Evolutionary conservation across 2,888 invertebrate genomes (phyloP).

Genomic region (Caenorhabditis sp.): DNA sequence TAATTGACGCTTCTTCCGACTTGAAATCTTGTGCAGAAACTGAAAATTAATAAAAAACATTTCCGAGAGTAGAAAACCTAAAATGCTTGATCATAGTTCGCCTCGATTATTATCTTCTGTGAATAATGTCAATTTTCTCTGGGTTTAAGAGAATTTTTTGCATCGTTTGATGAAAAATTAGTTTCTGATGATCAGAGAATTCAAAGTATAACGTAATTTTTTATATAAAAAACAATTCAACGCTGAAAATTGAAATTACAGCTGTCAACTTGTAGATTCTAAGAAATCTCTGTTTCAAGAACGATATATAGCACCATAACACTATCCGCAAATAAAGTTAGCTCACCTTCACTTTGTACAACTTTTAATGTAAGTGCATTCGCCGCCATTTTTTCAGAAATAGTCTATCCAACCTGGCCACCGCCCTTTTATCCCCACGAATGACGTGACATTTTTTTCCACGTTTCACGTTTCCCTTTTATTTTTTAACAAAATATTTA

Average conservation of each 20-base stretch:
- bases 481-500: background rate
- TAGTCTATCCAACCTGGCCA: background rate
- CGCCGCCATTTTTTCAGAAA: conserved; percentile 20
- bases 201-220: too few species aligned
- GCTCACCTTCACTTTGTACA: conserved; percentile 32
- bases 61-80: background rate
- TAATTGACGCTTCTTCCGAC: conserved; percentile 82
- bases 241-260: too few species aligned
- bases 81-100: too few species aligned
- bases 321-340: background rate
- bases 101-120: too few species aligned
- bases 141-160: too few species aligned
- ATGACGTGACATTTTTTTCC: background rate
- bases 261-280: background rate
- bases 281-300: background rate
- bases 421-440: background rate
- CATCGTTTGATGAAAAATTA: too few species aligned
- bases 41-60: conserved; percentile 20
- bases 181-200: too few species aligned
- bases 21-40: conserved; percentile 24
- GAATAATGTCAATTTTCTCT: too few species aligned
- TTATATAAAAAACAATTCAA: too few species aligned
- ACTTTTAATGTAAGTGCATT: conserved; percentile 28
- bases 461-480: background rate
- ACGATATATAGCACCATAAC: background rate